A percentile compares a stretch with the other conserved stretches of the same genome.
phyloP scores from a whole-genome alignment of 53 echinoderm and acorn worm species.

The Temnopleurus reevesii region DNA sequence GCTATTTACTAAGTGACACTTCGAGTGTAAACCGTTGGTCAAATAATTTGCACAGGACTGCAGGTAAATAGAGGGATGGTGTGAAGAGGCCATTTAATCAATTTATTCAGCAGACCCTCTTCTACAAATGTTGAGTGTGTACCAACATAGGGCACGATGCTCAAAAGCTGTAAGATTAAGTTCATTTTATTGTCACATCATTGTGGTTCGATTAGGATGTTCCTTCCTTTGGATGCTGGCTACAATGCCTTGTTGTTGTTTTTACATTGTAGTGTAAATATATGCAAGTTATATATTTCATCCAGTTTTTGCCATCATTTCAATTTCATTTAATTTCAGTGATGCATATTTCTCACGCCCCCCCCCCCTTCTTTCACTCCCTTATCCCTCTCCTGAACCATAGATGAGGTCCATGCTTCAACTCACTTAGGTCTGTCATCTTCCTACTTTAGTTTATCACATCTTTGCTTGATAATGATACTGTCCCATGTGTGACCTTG shows the following conservation, averaged over 20 bases:
- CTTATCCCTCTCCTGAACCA: not conserved
- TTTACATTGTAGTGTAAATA: too few relatives aligned
- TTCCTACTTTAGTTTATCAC: not conserved
- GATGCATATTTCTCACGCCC: too few relatives aligned
- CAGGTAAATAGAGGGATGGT: slow-evolving; percentile 35
- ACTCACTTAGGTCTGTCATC: not conserved
- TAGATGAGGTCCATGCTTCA: too few relatives aligned
- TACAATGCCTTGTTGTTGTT: too few relatives aligned
- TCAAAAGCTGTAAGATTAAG: not conserved
- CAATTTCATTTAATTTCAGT: too few relatives aligned
- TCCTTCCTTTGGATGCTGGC: not conserved
- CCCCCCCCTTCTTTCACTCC: not conserved
- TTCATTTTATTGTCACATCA: not conserved
- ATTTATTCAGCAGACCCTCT: slow-evolving; percentile 40
- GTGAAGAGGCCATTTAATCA: slow-evolving; percentile 35
- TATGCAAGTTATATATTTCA: too few relatives aligned
- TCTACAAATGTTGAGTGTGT: slow-evolving; percentile 2
- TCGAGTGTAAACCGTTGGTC: slow-evolving; percentile 25
- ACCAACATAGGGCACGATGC: not conserved
- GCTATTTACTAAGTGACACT: slow-evolving; percentile 22
- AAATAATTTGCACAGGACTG: slow-evolving; percentile 43
- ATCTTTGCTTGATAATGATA: not conserved
- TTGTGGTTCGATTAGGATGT: not conserved
- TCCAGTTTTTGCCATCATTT: too few relatives aligned
- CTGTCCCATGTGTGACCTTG: slow-evolving; percentile 16